Evolutionary conservation across 2,797 vertebrate species (phyloP).

Genomic region (Parauchenoglanis ngamensis): DNA sequence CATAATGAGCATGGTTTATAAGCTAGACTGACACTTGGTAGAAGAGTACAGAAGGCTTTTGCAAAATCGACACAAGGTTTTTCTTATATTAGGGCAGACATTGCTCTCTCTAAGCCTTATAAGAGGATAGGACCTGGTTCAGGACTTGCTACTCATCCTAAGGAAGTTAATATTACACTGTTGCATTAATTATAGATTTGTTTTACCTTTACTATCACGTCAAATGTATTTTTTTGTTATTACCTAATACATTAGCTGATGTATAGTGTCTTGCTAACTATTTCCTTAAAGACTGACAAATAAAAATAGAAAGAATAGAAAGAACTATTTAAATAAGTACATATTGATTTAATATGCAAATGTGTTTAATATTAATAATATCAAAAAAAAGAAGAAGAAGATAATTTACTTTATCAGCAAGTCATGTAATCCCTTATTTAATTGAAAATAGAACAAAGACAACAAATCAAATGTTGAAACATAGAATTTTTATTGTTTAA

Average conservation of each 20-base stretch:
- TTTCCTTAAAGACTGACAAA: neutral
- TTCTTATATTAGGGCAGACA: neutral
- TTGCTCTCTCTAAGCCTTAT: neutral
- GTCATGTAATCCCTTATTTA: too few relatives aligned
- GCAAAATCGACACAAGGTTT: neutral
- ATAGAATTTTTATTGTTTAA: too few relatives aligned
- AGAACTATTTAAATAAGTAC: neutral
- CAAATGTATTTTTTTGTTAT: neutral
- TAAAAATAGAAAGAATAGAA: neutral
- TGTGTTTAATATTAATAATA: neutral
- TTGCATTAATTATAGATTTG: neutral
- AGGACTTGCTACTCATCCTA: neutral
- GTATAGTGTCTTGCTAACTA: neutral
- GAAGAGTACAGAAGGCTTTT: neutral
- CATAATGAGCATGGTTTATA: constrained; percentile 20
- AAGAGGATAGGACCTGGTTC: constrained; percentile 13
- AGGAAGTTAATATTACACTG: neutral
- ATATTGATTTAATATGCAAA: neutral
- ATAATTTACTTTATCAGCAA: too few relatives aligned
- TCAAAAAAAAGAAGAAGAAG: neutral
- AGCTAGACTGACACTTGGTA: constrained; percentile 17
- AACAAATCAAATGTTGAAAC: too few relatives aligned
- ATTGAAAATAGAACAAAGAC: too few relatives aligned
- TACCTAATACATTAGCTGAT: neutral
- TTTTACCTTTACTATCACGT: neutral